phyloP scores from a whole-genome alignment of 2,113 vertebrate species.

The Otus sunia region DNA sequence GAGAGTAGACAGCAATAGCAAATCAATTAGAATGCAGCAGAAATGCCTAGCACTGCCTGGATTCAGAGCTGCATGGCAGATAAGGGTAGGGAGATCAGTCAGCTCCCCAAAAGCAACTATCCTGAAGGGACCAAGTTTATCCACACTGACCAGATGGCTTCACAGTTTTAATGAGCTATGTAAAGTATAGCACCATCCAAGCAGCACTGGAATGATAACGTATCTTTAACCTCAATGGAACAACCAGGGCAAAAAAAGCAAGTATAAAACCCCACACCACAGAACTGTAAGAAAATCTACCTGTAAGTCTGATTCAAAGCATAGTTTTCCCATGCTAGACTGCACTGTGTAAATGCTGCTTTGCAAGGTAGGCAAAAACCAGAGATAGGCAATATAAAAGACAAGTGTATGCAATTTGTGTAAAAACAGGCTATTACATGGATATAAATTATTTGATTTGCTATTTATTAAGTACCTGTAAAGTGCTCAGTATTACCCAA shows the following conservation, averaged over 20 bases:
- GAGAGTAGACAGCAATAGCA: not conserved
- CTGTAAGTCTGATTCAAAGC: not conserved
- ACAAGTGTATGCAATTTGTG: not conserved
- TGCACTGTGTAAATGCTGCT: not conserved
- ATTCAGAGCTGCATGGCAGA: not conserved
- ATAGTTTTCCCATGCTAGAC: not conserved
- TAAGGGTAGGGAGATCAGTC: not conserved
- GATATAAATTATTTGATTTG: not conserved
- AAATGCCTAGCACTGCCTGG: not conserved
- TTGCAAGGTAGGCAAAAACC: not conserved
- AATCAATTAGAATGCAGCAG: not conserved
- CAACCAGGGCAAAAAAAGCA: not conserved
- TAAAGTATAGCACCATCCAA: not conserved
- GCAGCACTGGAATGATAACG: not conserved
- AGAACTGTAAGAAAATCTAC: not conserved
- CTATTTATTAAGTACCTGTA: constrained; percentile 14
- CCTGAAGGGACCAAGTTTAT: not conserved
- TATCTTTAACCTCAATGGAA: not conserved
- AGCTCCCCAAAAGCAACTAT: not conserved
- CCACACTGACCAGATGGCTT: not conserved
- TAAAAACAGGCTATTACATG: not conserved
- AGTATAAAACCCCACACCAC: accelerated
- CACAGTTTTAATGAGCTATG: not conserved
- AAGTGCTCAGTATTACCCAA: not conserved
- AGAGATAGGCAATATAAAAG: not conserved